Evolutionary conservation across 2,113 vertebrate genomes (phyloP).

Genomic region (human): DNA sequence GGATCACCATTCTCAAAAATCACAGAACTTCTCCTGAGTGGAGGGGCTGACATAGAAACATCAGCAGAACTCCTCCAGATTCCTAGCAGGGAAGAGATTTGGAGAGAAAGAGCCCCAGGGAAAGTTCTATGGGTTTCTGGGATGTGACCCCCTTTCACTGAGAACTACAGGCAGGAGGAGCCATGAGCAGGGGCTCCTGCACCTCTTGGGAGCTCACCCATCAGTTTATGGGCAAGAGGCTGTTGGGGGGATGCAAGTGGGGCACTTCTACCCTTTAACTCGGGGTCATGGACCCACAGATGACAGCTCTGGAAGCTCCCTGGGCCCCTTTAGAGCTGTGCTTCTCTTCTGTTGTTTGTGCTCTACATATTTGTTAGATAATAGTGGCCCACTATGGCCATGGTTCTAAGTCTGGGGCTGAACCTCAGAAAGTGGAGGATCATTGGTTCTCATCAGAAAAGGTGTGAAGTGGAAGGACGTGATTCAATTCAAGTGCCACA

Average conservation of each 20-base stretch:
- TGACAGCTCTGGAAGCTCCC: not conserved
- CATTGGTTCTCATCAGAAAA: not conserved
- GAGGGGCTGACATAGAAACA: not conserved
- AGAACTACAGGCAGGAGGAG: not conserved
- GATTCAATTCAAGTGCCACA: not conserved
- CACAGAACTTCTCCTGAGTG: not conserved
- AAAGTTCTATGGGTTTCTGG: not conserved
- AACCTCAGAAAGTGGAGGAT: not conserved
- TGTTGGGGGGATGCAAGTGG: rapidly evolving
- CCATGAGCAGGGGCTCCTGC: not conserved
- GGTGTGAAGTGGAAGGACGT: not conserved
- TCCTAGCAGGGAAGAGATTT: not conserved
- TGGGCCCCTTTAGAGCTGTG: not conserved
- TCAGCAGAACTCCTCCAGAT: not conserved
- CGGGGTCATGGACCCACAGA: not conserved
- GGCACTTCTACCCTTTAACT: not conserved
- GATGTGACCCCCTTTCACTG: not conserved
- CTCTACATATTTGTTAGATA: not conserved
- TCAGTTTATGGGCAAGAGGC: not conserved
- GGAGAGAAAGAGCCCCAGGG: not conserved
- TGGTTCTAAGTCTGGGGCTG: no score
- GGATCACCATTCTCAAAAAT: not conserved
- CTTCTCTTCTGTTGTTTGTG: not conserved
- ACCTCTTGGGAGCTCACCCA: not conserved
- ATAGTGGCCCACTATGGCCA: not conserved